Base-by-base conservation (phyloP, 2,888 invertebrate species). In the Phengaris alcon region DNA sequence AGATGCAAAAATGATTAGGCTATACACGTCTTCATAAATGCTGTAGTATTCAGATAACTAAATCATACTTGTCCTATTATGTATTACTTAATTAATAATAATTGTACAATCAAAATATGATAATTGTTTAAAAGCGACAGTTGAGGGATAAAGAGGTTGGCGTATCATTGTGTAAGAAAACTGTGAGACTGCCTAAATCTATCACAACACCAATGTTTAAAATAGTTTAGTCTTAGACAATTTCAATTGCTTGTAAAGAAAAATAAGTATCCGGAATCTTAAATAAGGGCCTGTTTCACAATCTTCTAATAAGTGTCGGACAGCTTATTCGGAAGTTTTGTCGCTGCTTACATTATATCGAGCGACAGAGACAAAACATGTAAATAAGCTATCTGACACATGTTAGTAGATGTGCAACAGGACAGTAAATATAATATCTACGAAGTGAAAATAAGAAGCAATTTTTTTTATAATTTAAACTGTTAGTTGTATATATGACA, bases 1-100 rank as follows among this genome's bases (percentile, higher is more conserved):
- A 64, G 64, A 64, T 64, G 64, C 64, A 12, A 64, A 64, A 35
- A 64, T 64, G 6, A 35, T 64, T 44, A 44, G 35, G 35, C 64
- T 64, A 12, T 35, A 64, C 64, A 64, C 64, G 10, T 22, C 9
- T 6, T 22, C 22, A 8, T 64, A 64, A 12, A 9, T 35, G 35
- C 6, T 64, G 35, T 64, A 64, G 35, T 35, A 12, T 35, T 35
- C 4, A 64, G 35, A 35, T 35, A 2, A 44, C 6, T 35, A 13
- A 44, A 35, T 12, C 9, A 59, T 44, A 64, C 35, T 35, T 13
- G 6, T 35, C 10, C 13, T 44, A 64, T 64, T 64, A 44, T 64
- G 12, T 35, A 35, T 44, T n/a, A n/a, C n/a, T n/a, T 64, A 6
- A 35, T 12, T 6, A 64, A 6, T 12, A 64, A 44, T 35, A 64